phyloP scores from a whole-genome alignment of 2,888 invertebrate genomes.

The Argynnis bischoffii region DNA sequence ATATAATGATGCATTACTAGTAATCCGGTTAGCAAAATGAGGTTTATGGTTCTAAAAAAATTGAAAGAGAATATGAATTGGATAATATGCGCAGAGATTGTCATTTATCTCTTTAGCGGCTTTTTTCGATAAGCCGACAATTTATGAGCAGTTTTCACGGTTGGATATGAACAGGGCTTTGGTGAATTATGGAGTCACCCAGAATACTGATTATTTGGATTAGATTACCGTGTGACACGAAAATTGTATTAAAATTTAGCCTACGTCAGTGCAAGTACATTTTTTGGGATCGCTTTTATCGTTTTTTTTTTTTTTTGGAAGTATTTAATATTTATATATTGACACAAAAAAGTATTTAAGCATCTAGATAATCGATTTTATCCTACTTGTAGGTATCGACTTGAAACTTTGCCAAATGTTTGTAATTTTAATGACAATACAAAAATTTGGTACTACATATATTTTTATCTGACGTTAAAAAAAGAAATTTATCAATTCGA shows the following conservation, averaged over 20 bases:
- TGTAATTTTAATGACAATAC: no score
- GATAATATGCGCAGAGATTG: slow-evolving; percentile 39
- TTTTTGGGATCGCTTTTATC: neutral
- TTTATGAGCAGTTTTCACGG: slow-evolving; percentile 36
- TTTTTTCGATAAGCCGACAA: slow-evolving; percentile 39
- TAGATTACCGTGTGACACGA: slow-evolving; percentile 9
- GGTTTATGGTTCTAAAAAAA: slow-evolving; percentile 34
- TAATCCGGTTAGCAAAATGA: slow-evolving; percentile 27
- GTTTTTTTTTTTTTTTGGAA: no score
- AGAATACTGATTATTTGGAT: slow-evolving; percentile 31
- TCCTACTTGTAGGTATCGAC: no score
- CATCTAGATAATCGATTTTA: no score
- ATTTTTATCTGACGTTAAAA: no score
- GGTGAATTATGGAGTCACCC: slow-evolving; percentile 32
- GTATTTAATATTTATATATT: no score
- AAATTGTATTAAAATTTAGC: neutral
- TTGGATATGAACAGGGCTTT: slow-evolving; percentile 30
- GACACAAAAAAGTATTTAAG: no score
- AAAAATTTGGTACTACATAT: no score
- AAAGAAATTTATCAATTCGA: no score
- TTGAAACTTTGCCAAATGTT: no score
- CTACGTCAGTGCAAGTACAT: neutral
- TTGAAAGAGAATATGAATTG: slow-evolving; percentile 37
- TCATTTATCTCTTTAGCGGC: slow-evolving; percentile 38
- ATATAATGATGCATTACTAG: neutral